Conservation (phyloP, 2,797 vertebrate species). For the Rachycentron canadum region DNA sequence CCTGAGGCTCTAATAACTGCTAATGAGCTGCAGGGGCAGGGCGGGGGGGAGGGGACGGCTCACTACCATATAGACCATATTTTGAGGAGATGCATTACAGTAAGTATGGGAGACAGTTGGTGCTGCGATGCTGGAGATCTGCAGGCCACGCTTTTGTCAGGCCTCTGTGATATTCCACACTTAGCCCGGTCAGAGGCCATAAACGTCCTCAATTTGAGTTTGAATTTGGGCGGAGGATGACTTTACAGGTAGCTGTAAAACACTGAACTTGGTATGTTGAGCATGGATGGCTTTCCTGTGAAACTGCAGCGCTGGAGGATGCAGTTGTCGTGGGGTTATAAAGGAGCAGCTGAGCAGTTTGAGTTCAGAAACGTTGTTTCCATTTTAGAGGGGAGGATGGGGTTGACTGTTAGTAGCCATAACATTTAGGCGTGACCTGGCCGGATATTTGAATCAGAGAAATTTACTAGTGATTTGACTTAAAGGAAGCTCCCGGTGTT, state of each 20-base stretch:
- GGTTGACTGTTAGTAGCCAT: not conserved
- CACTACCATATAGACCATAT: constrained; percentile 46
- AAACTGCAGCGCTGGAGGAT: constrained; percentile 39
- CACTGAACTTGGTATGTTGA: constrained; percentile 83
- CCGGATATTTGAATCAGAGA: constrained; percentile 2
- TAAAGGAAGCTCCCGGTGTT: not conserved
- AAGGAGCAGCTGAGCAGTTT: constrained; percentile 63
- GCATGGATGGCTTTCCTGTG: constrained; percentile 57
- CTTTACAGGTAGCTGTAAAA: constrained; percentile 82
- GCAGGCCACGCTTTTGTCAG: constrained; percentile 58
- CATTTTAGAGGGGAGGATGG: constrained; percentile 22
- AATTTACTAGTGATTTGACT: not conserved
- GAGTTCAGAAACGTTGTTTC: constrained; percentile 34
- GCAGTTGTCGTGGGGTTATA: constrained; percentile 61
- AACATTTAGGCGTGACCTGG: constrained; percentile 8
- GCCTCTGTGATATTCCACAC: constrained; percentile 80
- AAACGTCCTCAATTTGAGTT: constrained; percentile 81
- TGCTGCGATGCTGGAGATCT: constrained; percentile 49
- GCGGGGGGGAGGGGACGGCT: constrained; percentile 11
- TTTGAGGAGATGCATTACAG: constrained; percentile 46
- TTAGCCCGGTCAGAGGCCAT: constrained; percentile 55
- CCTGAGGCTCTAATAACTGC: constrained; percentile 62
- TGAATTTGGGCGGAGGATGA: constrained; percentile 79
- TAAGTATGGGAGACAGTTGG: constrained; percentile 55
- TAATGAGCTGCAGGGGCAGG: constrained; percentile 57